phyloP scores from a whole-genome alignment of 2,113 vertebrate species.

The Anoplopoma fimbria region DNA sequence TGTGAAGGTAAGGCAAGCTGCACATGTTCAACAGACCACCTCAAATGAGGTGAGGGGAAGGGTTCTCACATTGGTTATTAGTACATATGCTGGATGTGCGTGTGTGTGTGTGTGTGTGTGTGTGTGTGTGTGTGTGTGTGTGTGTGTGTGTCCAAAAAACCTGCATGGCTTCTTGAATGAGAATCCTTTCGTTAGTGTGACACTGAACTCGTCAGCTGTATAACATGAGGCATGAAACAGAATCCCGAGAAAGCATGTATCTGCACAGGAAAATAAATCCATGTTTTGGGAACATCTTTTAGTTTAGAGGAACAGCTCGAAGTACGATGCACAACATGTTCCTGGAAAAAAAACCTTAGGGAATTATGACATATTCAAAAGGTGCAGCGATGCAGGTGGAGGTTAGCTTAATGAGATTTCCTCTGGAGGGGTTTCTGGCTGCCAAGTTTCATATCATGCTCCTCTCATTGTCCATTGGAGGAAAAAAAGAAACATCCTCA shows the following conservation, averaged over 20 bases:
- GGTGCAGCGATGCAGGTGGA: constrained; percentile 66
- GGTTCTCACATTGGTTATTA: constrained; percentile 43
- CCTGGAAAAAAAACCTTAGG: constrained; percentile 28
- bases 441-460: constrained; percentile 77
- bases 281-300: constrained; percentile 45
- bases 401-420: constrained; percentile 80
- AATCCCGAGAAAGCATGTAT: constrained; percentile 39
- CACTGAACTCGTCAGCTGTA: constrained; percentile 43
- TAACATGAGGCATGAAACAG: constrained; percentile 51
- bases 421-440: constrained; percentile 66
- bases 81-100: constrained; percentile 1
- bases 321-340: constrained; percentile 45
- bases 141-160: too few species aligned
- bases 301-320: constrained; percentile 62
- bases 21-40: constrained; percentile 74
- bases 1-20: constrained; percentile 76
- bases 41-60: constrained; percentile 71
- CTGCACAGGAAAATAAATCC: constrained; percentile 31
- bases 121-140: not conserved
- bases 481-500: constrained; percentile 65
- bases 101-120: constrained; percentile 6
- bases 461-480: constrained; percentile 60
- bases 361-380: constrained; percentile 66
- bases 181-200: constrained; percentile 70
- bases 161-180: constrained; percentile 48